Conservation (phyloP, 2,113 vertebrate genomes). For the Xyliphius kryptos region DNA sequence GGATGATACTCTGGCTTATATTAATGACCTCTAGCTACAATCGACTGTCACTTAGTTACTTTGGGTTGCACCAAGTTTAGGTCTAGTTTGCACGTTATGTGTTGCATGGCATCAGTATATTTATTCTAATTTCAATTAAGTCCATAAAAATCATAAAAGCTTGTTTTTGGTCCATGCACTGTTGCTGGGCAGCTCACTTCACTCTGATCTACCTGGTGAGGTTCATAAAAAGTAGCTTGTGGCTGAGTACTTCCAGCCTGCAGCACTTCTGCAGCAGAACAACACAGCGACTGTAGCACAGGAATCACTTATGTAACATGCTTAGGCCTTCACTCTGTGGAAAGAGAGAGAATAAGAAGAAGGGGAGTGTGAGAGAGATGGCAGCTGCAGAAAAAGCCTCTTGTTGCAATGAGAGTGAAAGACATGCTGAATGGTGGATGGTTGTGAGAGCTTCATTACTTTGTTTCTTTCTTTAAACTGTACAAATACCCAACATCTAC, state of each 20-base stretch:
- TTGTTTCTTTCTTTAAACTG: too few species aligned
- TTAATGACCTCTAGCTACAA: too few species aligned
- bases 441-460: too few species aligned
- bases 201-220: conserved; percentile 1
- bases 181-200: not conserved
- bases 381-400: conserved; percentile 34
- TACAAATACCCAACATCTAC: too few species aligned
- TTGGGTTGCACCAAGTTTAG: too few species aligned
- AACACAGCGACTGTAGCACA: conserved; percentile 51
- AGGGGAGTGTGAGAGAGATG: conserved; percentile 44
- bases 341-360: conserved; percentile 26
- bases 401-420: not conserved
- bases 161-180: not conserved
- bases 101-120: too few species aligned
- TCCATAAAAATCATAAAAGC: too few species aligned
- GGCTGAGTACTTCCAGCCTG: conserved; percentile 13
- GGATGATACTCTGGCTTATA: too few species aligned
- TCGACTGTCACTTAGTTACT: too few species aligned
- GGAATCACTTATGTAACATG: conserved; percentile 58
- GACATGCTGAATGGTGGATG: not conserved
- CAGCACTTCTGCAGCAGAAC: conserved; percentile 15
- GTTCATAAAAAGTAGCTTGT: conserved; percentile 1
- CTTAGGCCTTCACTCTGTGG: conserved; percentile 52
- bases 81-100: too few species aligned
- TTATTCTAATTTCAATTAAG: too few species aligned